Evolutionary conservation across 2,113 vertebrate genomes (phyloP).

Genomic region (Psophia crepitans): DNA sequence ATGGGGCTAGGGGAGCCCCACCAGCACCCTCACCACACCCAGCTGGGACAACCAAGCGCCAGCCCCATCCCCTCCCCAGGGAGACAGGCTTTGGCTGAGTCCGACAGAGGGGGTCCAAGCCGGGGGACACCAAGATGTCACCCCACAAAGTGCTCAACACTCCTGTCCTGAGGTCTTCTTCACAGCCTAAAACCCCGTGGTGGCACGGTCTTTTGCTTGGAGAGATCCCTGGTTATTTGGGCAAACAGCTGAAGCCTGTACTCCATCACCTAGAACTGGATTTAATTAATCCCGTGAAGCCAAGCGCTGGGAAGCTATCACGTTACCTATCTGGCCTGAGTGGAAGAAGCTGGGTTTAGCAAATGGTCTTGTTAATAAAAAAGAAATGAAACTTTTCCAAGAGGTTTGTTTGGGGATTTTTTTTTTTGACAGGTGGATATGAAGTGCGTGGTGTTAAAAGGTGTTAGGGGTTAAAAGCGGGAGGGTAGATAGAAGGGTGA

Average conservation of each 20-base stretch:
- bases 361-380: slow-evolving; percentile 23
- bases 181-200: background rate
- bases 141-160: fast-evolving
- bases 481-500: background rate
- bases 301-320: background rate
- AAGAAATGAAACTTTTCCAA: background rate
- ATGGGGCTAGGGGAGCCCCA: background rate
- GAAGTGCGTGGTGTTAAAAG: background rate
- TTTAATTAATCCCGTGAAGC: background rate
- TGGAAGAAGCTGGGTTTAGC: slow-evolving; percentile 19
- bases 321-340: background rate
- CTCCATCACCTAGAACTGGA: slow-evolving; percentile 11
- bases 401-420: background rate
- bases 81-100: fast-evolving
- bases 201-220: fast-evolving
- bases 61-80: background rate
- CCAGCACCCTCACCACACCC: background rate
- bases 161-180: background rate
- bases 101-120: background rate
- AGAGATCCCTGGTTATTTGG: background rate
- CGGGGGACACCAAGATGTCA: background rate
- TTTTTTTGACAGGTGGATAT: background rate
- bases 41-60: background rate
- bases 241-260: slow-evolving; percentile 35
- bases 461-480: background rate